Conservation (phyloP, 2,113 vertebrate species). For the Poeciliopsis retropinna region DNA sequence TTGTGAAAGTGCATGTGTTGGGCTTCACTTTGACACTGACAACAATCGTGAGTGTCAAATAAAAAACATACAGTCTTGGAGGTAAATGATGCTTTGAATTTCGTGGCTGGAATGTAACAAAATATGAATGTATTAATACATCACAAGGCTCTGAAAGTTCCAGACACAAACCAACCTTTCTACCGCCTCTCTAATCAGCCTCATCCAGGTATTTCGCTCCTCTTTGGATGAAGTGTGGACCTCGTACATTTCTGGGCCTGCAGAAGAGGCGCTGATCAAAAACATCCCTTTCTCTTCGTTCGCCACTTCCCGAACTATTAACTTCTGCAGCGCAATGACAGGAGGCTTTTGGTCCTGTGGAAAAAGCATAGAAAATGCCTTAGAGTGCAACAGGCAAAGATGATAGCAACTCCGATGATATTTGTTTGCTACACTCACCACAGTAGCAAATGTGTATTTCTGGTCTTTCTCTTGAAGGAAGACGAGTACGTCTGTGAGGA, state of each 20-base stretch:
- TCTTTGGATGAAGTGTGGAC: slow-evolving; percentile 91
- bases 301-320: slow-evolving; percentile 96
- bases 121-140: background rate
- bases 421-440: slow-evolving; percentile 79
- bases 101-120: background rate
- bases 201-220: slow-evolving; percentile 95
- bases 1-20: no score
- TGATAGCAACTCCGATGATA: no score
- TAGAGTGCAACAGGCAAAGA: background rate
- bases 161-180: slow-evolving; percentile 83
- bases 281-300: slow-evolving; percentile 97
- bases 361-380: background rate
- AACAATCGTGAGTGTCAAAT: no score
- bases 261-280: slow-evolving; percentile 91
- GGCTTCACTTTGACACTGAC: no score
- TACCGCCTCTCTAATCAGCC: slow-evolving; percentile 90
- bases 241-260: slow-evolving; percentile 97
- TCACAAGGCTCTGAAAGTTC: background rate
- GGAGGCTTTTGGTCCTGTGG: slow-evolving; percentile 94
- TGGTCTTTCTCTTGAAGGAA: slow-evolving; percentile 97
- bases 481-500: slow-evolving; percentile 88
- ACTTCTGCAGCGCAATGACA: slow-evolving; percentile 92
- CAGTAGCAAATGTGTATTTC: slow-evolving; percentile 91
- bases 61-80: no score
- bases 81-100: no score